Base-by-base conservation (phyloP, 2,113 vertebrate genomes). In the Noctilio leporinus region DNA sequence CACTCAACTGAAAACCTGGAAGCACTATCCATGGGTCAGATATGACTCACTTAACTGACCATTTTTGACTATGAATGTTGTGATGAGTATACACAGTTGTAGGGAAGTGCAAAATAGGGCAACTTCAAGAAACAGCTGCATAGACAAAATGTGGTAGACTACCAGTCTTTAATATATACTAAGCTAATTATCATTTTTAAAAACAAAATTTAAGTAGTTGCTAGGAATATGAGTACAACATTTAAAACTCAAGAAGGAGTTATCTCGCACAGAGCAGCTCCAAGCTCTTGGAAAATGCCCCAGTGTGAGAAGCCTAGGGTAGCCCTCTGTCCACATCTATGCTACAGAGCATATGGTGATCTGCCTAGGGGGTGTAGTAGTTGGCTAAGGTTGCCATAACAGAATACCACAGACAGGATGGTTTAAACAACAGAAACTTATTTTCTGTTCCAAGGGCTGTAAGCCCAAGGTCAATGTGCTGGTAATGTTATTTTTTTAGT, bases 281-380 rank as follows among this genome's bases (percentile, higher is more conserved):
- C 59, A 30, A 17, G 30, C 40, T 62, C 38, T 51, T 43, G 11
- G 67, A 53, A 73, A 45, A 45, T 2, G 24, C 20, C 26, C 24
- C 40, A 16, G 9, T 10, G 9, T 20, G 12, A 12, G 51, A 57
- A 76, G 49, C 33, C 38, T n/a, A 49, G n/a, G 7, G 17, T 35
- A 5, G 11, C 53, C 43, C 28, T n/a, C 62, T 20, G 28, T 57
- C 2, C 10, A 16, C 1, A 0, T 22, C 22, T 20, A 4, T 26
- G 24, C 64, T 16, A 43, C 9, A 24, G 10, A 70, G 62, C 2
- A 26, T 14, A n/a, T 3, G 2, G 47, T 33, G 5, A 24, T 40
- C 57, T 83, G 10, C 16, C 24, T 24, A 4, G 0, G 53, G 6
- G 9, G 24, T 38, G 26, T 19, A 14, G 22, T 67, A 11, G 10